Evolutionary conservation across 2,113 vertebrate genomes (phyloP).

Genomic region (Passer domesticus): DNA sequence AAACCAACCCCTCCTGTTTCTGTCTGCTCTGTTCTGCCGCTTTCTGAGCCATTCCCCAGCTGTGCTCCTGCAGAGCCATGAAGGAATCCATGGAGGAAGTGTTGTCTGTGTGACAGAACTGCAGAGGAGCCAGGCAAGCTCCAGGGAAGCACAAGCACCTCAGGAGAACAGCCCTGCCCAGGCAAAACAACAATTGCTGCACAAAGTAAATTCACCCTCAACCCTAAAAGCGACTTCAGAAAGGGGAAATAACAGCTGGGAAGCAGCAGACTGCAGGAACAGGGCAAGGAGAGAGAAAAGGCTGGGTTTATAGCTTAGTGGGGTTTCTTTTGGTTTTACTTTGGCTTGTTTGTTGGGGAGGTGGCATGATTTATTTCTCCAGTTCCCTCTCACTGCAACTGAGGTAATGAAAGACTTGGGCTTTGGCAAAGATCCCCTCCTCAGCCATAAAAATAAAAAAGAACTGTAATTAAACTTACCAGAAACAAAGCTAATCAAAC

Average conservation of each 20-base stretch:
- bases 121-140: not conserved
- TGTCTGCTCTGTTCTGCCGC: not conserved
- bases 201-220: not conserved
- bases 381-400: not conserved
- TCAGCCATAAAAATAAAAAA: not conserved
- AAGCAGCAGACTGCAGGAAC: not conserved
- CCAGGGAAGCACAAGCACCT: not conserved
- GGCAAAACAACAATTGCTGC: not conserved
- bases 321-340: not conserved
- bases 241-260: not conserved
- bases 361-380: not conserved
- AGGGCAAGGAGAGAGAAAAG: not conserved
- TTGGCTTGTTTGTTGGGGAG: not conserved
- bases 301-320: rapidly evolving
- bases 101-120: not conserved
- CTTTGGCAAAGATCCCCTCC: slow-evolving; percentile 32
- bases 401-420: slow-evolving; percentile 30
- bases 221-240: not conserved
- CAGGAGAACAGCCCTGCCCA: not conserved
- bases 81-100: not conserved
- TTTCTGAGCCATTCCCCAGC: not conserved
- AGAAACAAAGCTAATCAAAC: slow-evolving; percentile 79
- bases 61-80: rapidly evolving
- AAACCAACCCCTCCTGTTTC: not conserved
- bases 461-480: slow-evolving; percentile 37